Evolutionary conservation across 2,113 vertebrate species (phyloP).

Genomic region (Barbus barbus): DNA sequence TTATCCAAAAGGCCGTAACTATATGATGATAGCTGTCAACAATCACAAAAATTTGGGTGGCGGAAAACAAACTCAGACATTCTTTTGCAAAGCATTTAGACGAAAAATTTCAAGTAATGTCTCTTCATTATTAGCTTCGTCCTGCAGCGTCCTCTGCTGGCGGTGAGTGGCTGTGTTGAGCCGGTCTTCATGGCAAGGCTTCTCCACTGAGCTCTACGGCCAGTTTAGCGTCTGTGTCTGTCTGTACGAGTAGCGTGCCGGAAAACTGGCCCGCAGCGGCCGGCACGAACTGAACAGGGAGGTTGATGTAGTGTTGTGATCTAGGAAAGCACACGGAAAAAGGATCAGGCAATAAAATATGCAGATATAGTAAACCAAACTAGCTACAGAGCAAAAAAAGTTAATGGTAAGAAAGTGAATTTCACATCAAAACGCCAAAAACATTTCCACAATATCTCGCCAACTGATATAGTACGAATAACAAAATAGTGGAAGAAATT

Average conservation of each 20-base stretch:
- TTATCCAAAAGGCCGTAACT: neutral
- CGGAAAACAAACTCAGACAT: slow-evolving; percentile 9
- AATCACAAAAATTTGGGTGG: neutral
- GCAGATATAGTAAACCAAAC: neutral
- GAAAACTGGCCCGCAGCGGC: slow-evolving; percentile 76
- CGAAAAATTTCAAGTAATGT: neutral
- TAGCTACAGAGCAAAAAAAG: too few species aligned
- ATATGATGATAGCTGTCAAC: neutral
- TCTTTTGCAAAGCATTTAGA: slow-evolving; percentile 14
- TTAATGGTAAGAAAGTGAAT: neutral
- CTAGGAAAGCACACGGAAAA: slow-evolving; percentile 64
- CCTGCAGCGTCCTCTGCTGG: neutral
- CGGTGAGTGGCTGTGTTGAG: neutral
- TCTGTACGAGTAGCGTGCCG: slow-evolving; percentile 79
- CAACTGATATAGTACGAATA: neutral
- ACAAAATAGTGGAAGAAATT: neutral
- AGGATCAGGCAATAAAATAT: neutral
- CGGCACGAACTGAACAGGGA: slow-evolving; percentile 93
- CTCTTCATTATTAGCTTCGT: neutral
- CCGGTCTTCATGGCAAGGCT: slow-evolving; percentile 68
- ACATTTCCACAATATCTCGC: neutral
- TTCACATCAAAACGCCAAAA: neutral
- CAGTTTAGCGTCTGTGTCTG: slow-evolving; percentile 74
- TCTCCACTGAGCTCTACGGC: slow-evolving; percentile 84
- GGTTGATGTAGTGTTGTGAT: slow-evolving; percentile 89